These are phyloP conservation scores for Hylia prasina DNA, from an alignment of 2,113 vertebrate species.

Conservation along the genomic window DNA sequence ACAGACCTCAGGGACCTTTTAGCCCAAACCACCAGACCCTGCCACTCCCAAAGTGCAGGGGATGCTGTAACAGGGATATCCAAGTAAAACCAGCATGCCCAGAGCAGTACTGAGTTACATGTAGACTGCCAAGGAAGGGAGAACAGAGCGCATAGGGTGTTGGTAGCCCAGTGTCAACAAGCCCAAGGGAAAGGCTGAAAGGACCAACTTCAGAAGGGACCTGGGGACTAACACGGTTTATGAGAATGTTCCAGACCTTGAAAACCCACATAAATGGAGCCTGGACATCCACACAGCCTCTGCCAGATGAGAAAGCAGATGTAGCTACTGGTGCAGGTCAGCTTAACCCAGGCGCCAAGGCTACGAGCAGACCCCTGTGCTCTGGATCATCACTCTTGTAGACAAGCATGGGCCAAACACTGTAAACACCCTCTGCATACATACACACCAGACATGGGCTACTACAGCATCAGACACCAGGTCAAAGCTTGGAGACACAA, in stretches of 20 bases:
- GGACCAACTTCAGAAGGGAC: neutral
- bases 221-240: neutral
- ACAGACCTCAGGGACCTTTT: neutral
- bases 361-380: neutral
- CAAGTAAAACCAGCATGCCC: neutral
- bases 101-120: neutral
- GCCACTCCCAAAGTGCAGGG: accelerated
- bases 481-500: neutral
- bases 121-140: neutral
- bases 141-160: accelerated
- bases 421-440: neutral
- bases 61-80: neutral
- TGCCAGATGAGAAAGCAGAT: neutral
- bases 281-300: neutral
- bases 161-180: neutral
- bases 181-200: neutral
- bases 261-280: neutral
- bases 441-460: neutral
- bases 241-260: neutral
- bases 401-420: neutral
- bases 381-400: neutral
- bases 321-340: neutral
- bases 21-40: neutral
- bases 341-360: neutral
- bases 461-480: neutral